phyloP scores from a whole-genome alignment of 1,140 invertebrate genomes.

The Sycobia sp. region DNA sequence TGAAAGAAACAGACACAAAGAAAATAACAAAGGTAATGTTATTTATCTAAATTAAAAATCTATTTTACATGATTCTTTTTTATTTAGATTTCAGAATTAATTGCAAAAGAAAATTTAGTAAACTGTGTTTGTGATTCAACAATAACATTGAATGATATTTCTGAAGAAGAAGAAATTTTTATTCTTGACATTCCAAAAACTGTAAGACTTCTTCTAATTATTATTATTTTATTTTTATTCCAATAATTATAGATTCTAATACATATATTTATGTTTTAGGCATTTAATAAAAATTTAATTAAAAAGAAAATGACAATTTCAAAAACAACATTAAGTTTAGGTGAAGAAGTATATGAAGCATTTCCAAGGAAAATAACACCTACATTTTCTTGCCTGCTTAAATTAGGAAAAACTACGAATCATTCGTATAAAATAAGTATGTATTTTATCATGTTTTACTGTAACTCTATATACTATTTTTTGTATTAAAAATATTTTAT shows the following conservation, averaged over 20 bases:
- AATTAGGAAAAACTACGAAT: neutral
- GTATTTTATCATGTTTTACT: constrained; percentile 6
- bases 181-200: constrained; percentile 25
- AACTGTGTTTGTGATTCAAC: neutral
- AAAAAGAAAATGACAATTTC: constrained; percentile 15
- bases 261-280: constrained; percentile 8
- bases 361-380: constrained; percentile 2
- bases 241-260: neutral
- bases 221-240: neutral
- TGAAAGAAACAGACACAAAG: neutral
- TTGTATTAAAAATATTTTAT: constrained; percentile 7
- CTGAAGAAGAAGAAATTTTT: constrained; percentile 30
- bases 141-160: constrained; percentile 10
- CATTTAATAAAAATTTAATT: constrained; percentile 21
- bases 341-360: constrained; percentile 6
- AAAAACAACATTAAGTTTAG: neutral
- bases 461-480: neutral
- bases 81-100: constrained; percentile 26
- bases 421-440: constrained; percentile 9
- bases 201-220: too few species aligned
- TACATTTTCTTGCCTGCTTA: constrained; percentile 12
- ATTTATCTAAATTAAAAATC: neutral
- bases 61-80: constrained; percentile 1
- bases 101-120: constrained; percentile 17
- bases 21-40: constrained; percentile 29